Base-by-base conservation (phyloP, 2,113 vertebrate genomes). In the Corythoichthys haematopterus region DNA sequence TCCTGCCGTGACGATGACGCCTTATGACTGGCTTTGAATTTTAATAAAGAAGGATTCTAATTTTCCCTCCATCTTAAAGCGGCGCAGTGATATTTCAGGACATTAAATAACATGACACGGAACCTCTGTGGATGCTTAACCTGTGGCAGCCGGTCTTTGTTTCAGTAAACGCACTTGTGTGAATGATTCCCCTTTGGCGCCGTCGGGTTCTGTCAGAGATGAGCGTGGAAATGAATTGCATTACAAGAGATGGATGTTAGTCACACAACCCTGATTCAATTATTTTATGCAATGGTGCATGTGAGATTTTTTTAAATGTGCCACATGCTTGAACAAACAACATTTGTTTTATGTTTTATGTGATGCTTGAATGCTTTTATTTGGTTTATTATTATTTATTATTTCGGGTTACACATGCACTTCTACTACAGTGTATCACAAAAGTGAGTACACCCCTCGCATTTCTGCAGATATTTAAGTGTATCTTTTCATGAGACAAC, bases 101-200 rank as follows among this genome's bases (percentile, higher is more conserved):
- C 76, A 68, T 84, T 77, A 71, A 74, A 77, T 77, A 76, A 76
- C 84, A 84, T 82, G 79, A 79, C 75, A 80, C 58, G 50, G 8
- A 68, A 72, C 71, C 74, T n/a, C 63, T 67, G 84, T 77, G 77
- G 84, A 77, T 84, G 75, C 83, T 82, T 87, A 85, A 84, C 74
- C 80, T 38, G 3, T 68, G 67, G 75, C 66, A 70, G 58, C 55
- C 78, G 70, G 67, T 76, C 63, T 20, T 15, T 2, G 15, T 48
- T 43, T 69, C 67, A 65, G 72, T 78, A 81, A 88, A 77, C 45
- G 68, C 76, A 82, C 77, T 84, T 59, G 68, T 55, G 56, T 68
- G 77, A 80, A 84, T 85, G 80, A 78, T 73, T 33, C 46, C 55
- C 20, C 65, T 74, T 73, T 70, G 72, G 38, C 69, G 52, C 69